Conservation (phyloP, 2,113 vertebrate species). For the Albula glossodonta region DNA sequence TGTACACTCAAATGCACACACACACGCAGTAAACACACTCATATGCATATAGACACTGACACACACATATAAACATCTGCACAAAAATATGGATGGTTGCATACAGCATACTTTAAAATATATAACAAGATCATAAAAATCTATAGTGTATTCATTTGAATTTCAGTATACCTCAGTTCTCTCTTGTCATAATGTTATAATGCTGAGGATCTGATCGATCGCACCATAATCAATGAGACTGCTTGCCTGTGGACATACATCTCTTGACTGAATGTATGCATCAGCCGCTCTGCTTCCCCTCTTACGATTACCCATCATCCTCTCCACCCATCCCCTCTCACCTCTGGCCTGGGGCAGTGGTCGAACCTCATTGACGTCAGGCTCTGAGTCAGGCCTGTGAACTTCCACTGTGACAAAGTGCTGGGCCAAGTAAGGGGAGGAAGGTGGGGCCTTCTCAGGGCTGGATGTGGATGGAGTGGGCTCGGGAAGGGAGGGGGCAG, state of each 20-base stretch:
- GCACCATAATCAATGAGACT: neutral
- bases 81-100: no score
- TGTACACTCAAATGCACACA: conserved; percentile 1
- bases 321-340: conserved; percentile 42
- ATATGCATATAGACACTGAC: neutral
- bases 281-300: neutral
- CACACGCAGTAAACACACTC: neutral
- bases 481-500: conserved; percentile 56
- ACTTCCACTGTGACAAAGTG: conserved; percentile 78
- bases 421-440: conserved; percentile 62
- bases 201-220: neutral
- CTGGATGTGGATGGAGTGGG: conserved; percentile 49
- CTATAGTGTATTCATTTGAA: no score
- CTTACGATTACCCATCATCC: neutral
- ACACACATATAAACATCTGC: neutral
- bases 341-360: conserved; percentile 80
- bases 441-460: conserved; percentile 52
- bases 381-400: conserved; percentile 82
- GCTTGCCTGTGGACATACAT: neutral
- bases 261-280: neutral
- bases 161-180: no score
- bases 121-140: no score
- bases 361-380: conserved; percentile 74
- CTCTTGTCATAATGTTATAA: no score
- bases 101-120: no score